These are phyloP conservation scores for Acanthornis magna DNA, from an alignment of 2,797 vertebrate species.

Conservation along the genomic window DNA sequence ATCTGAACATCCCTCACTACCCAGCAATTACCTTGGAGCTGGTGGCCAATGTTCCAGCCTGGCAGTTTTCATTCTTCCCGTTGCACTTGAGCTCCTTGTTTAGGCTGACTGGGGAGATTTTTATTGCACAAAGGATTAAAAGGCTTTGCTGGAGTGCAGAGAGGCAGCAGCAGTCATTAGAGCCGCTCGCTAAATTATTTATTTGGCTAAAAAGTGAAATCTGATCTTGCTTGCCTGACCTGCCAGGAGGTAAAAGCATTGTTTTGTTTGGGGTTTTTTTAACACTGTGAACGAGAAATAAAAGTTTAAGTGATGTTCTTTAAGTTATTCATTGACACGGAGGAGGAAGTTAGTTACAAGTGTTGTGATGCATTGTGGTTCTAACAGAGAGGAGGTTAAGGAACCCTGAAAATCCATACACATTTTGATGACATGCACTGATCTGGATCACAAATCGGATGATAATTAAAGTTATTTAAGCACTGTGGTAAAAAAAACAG, in stretches of 20 bases:
- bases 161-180: neutral
- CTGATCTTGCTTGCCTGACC: constrained; percentile 24
- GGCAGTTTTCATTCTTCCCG: constrained; percentile 1
- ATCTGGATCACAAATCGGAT: neutral
- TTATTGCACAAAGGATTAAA: neutral
- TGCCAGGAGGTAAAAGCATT: neutral
- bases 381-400: neutral
- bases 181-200: constrained; percentile 43
- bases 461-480: neutral
- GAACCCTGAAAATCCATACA: neutral
- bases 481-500: neutral
- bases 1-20: neutral
- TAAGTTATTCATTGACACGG: neutral
- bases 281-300: neutral
- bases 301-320: neutral
- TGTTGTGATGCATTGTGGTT: neutral
- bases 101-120: constrained; percentile 11
- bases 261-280: neutral
- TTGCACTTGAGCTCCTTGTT: constrained; percentile 6
- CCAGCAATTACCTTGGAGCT: neutral
- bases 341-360: neutral
- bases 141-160: neutral
- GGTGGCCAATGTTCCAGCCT: constrained; percentile 21
- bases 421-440: neutral
- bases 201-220: constrained; percentile 46